Conservation (phyloP, 2,797 vertebrate genomes). For the Enteromius paludinosus region DNA sequence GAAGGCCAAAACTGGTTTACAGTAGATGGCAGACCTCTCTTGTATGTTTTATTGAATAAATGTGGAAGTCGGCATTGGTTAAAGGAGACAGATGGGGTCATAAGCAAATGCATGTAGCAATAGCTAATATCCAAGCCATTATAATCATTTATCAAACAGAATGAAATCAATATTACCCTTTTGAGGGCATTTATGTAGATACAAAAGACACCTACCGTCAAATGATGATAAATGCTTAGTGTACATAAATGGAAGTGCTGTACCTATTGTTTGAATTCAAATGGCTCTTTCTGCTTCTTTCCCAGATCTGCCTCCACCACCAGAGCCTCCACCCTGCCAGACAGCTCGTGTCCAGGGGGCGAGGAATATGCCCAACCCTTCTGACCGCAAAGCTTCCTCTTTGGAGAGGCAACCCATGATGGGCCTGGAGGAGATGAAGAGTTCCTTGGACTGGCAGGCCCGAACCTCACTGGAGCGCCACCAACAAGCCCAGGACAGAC, state of each 20-base stretch:
- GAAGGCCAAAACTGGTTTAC: background rate
- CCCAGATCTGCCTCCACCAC: slow-evolving; percentile 97
- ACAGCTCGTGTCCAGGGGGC: slow-evolving; percentile 86
- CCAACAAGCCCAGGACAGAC: slow-evolving; percentile 90
- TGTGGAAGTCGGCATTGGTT: background rate
- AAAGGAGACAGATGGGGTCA: slow-evolving; percentile 17
- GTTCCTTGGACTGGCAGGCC: slow-evolving; percentile 87
- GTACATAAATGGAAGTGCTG: background rate
- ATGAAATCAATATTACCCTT: slow-evolving; percentile 39
- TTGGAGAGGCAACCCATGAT: slow-evolving; percentile 89
- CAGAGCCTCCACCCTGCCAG: slow-evolving; percentile 95
- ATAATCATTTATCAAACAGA: slow-evolving; percentile 5
- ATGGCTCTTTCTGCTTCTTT: background rate
- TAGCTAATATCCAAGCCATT: slow-evolving; percentile 3
- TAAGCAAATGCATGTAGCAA: slow-evolving; percentile 10
- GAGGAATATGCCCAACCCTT: slow-evolving; percentile 77
- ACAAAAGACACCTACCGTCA: slow-evolving; percentile 17
- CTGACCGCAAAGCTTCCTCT: slow-evolving; percentile 92
- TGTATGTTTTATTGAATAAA: slow-evolving; percentile 12
- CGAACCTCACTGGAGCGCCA: slow-evolving; percentile 91
- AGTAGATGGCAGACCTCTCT: background rate
- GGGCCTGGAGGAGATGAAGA: slow-evolving; percentile 88
- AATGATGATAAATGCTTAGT: slow-evolving; percentile 18
- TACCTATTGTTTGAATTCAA: background rate
- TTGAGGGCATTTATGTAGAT: slow-evolving; percentile 26